Base-by-base conservation (phyloP, 1,140 invertebrate species). In the Manduca sexta region DNA sequence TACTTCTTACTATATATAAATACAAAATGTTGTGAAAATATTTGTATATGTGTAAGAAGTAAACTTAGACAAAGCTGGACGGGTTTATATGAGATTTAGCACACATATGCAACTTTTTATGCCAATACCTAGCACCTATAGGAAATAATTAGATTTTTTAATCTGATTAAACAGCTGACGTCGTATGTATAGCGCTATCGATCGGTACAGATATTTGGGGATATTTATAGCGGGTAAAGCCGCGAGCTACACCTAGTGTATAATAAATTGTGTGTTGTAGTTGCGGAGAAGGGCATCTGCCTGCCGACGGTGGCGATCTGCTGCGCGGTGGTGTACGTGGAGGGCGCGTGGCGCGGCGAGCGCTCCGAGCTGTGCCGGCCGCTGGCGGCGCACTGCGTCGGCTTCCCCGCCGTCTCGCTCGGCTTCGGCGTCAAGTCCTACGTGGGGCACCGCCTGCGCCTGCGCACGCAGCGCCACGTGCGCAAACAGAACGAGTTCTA, bases 381-480 rank as follows among this genome's bases (percentile, higher is more conserved):
- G 49, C 98, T 99, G 87, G 98, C 98, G 60, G 98, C 98, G 60
- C 98, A 99, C 88, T 99, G 97, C 86, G 95, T 98, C 87, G 97
- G 98, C 50, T 99, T 98, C 91, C 97, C 97, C 60, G 95, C 98
- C 62, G 96, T 99, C 37, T 98, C 97, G 54, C 90, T 99, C 70
- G 97, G 97, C 58, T 98, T 98, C 89, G 96, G 95, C 70, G 95
- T 98, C 74, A 98, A 98, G 90, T 96, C 94, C 81, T 97, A 97
- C 79, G 91, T 98, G 55, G 94, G 94, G 54, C 97, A 95, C 85
- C 92, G 94, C 87, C 93, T 98, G 89, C 90, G 95, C 87, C 89
- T 96, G 91, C 90, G 95, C 60, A 94, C 94, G 79, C 96, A 98
- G 88, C 93, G 94, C 79, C 95, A 97, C 75, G 95, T 98, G 59